These are phyloP conservation scores for Leptogaster cylindrica DNA, from an alignment of 2,888 invertebrate genomes.

Conservation along the genomic window DNA sequence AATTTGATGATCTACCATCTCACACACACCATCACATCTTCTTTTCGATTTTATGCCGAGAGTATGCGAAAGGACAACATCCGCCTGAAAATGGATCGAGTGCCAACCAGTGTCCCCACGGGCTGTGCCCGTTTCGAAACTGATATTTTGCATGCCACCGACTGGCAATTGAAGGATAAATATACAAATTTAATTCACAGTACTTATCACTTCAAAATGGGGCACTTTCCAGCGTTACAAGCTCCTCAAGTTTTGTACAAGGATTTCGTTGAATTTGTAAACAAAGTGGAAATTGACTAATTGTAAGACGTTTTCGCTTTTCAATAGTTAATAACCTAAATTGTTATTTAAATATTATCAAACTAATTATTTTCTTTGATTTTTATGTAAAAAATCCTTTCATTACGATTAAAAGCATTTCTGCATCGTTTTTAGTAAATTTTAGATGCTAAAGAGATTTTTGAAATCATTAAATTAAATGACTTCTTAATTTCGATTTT, in stretches of 20 bases:
- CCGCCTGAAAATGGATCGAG: slow-evolving; percentile 57
- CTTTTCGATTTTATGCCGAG: slow-evolving; percentile 78
- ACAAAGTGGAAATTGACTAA: too few relatives aligned
- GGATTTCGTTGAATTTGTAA: slow-evolving; percentile 52
- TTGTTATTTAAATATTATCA: too few relatives aligned
- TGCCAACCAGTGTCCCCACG: slow-evolving; percentile 53
- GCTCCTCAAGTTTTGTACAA: slow-evolving; percentile 55
- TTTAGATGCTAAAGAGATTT: too few relatives aligned
- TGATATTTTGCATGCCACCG: slow-evolving; percentile 53
- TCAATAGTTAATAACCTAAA: too few relatives aligned
- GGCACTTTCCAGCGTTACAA: slow-evolving; percentile 59
- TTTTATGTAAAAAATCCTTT: too few relatives aligned
- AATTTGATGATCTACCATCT: slow-evolving; percentile 87
- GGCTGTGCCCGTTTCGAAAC: slow-evolving; percentile 57
- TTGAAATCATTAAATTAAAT: too few relatives aligned
- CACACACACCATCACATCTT: slow-evolving; percentile 74
- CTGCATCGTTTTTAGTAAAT: too few relatives aligned
- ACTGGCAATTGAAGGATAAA: slow-evolving; percentile 52
- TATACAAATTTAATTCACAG: slow-evolving; percentile 55
- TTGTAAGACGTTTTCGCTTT: too few relatives aligned
- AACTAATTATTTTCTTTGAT: too few relatives aligned
- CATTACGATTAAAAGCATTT: too few relatives aligned
- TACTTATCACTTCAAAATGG: slow-evolving; percentile 54
- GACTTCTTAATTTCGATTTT: too few relatives aligned
- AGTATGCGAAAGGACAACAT: slow-evolving; percentile 58